phyloP scores from a whole-genome alignment of 2,888 invertebrate species.

The Drosophila kanekoi region DNA sequence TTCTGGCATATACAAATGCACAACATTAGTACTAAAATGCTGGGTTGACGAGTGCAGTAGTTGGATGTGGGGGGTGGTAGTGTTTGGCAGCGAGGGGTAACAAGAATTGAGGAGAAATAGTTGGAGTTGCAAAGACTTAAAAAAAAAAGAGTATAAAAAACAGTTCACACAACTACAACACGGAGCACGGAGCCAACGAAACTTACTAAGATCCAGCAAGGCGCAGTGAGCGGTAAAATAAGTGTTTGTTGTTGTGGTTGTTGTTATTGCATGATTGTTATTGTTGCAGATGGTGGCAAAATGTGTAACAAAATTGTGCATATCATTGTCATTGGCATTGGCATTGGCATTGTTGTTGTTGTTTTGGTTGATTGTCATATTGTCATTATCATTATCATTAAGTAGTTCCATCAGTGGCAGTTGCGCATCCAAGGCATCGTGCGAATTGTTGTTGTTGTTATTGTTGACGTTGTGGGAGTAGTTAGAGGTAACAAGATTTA shows the following conservation, averaged over 20 bases:
- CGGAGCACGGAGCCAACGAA: constrained; percentile 65
- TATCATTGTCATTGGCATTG: constrained; percentile 49
- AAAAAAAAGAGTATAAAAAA: constrained; percentile 16
- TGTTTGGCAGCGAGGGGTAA: constrained; percentile 27
- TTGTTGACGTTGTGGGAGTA: constrained; percentile 76
- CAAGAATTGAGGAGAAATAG: constrained; percentile 28
- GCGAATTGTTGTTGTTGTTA: constrained; percentile 49
- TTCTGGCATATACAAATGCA: constrained; percentile 9
- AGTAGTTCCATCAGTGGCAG: constrained; percentile 54
- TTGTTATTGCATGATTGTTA: constrained; percentile 62
- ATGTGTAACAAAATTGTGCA: constrained; percentile 67
- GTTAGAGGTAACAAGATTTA: constrained; percentile 85
- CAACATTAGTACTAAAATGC: constrained; percentile 41
- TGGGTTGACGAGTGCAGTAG: constrained; percentile 46
- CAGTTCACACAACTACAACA: constrained; percentile 63
- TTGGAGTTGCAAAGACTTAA: constrained; percentile 37
- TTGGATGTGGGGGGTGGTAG: constrained; percentile 5
- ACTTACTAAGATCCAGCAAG: constrained; percentile 85
- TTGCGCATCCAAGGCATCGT: constrained; percentile 50
- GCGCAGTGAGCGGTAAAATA: constrained; percentile 66
- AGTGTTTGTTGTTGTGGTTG: constrained; percentile 64
- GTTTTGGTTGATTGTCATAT: constrained; percentile 55
- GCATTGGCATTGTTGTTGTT: constrained; percentile 27
- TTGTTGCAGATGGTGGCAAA: constrained; percentile 64
- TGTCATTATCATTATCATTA: constrained; percentile 43